Percentiles rank a stretch among this genome's conserved stretches.
phyloP scores from a whole-genome alignment of 1,140 invertebrate species.

The Micrasema minimum region DNA sequence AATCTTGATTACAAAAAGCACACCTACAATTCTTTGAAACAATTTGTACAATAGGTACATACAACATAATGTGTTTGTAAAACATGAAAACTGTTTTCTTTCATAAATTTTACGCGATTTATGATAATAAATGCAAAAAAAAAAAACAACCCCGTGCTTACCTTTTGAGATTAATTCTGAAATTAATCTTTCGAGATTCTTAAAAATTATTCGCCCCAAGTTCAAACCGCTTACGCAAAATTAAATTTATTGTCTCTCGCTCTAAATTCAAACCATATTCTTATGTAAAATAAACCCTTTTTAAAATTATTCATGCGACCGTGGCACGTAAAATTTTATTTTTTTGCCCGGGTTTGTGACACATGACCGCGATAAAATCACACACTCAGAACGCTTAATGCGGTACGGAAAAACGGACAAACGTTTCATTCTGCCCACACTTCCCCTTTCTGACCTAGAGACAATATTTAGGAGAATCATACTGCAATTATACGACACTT shows the following conservation, averaged over 20 bases:
- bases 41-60: no score
- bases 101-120: no score
- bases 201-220: conserved; percentile 4
- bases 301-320: conserved; percentile 32
- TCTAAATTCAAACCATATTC: conserved; percentile 33
- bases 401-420: conserved; percentile 25
- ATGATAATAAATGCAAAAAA: no score
- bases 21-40: no score
- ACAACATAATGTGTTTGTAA: no score
- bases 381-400: conserved; percentile 33
- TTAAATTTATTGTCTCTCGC: conserved; percentile 29
- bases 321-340: conserved; percentile 17
- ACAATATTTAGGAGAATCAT: conserved; percentile 28
- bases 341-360: conserved; percentile 24
- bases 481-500: no score
- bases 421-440: conserved; percentile 14
- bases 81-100: no score
- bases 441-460: conserved; percentile 23
- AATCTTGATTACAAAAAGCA: no score
- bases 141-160: no score
- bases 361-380: conserved; percentile 26
- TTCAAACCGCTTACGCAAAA: conserved; percentile 11
- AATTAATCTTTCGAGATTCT: no score
- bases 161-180: no score
- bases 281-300: conserved; percentile 34